Evolutionary conservation across 2,797 vertebrate species (phyloP), one percentile per base, ranked within the genome.

Genomic region (Anguilla marmorata): DNA sequence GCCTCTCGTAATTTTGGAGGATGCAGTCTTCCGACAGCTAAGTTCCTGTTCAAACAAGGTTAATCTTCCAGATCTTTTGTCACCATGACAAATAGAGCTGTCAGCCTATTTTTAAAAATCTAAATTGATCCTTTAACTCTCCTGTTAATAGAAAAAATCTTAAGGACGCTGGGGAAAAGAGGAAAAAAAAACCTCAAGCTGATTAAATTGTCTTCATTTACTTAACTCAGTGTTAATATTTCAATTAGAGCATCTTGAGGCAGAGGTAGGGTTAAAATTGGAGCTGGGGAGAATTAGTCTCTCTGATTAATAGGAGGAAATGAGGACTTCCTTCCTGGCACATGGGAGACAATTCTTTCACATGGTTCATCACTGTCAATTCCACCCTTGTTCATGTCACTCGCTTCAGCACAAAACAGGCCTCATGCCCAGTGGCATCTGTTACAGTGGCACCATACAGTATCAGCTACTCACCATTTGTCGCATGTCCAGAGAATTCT

Each of bases 131-230:
- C 94, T 93, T 95, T 94, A 95, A 95, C 93, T 94, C 92, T 91
- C 93, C 88, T 91, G 90, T 93, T 96, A 96, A 96, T 96, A 95
- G 94, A 96, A 95, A 45, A 95, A 93, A 96, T 96, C 94, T 94
- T 89, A 89, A 87, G 54, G 90, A 93, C 95, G 80, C 94, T 93
- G 89, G 94, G 96, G 95, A 92, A 92, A 93, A 89, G 90, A 88
- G 91, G 87, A 79, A 86, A 91, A 90, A 90, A 92, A 91, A 91
- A 92, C 92, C 92, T 66, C 58, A 86, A 93, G 91, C 95, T 96
- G 96, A 97, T 97, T 96, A 95, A 96, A 96, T 95, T 94, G 94
- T 94, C 95, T 96, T 96, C 94, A 96, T 96, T 96, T 96, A 96
- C 95, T 96, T 96, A 96, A 96, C 96, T 91, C 95, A 94, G 93